phyloP scores from a whole-genome alignment of 2,113 vertebrate species.

The rabbit (Oryctolagus cuniculus) region DNA sequence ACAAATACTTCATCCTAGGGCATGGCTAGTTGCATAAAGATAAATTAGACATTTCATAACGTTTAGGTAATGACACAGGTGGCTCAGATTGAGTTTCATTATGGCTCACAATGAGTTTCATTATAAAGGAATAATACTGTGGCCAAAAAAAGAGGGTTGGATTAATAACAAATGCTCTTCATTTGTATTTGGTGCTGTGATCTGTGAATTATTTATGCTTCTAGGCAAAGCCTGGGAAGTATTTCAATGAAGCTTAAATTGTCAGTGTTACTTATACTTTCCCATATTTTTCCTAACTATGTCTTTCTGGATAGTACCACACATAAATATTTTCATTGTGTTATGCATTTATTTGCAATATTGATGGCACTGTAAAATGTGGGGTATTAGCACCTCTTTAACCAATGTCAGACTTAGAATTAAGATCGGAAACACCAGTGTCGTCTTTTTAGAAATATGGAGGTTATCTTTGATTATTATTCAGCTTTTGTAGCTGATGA shows the following conservation, averaged over 20 bases:
- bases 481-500: slow-evolving; percentile 84
- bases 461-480: slow-evolving; percentile 83
- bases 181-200: slow-evolving; percentile 68
- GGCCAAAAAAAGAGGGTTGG: slow-evolving; percentile 48
- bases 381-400: slow-evolving; percentile 77
- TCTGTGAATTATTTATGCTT: slow-evolving; percentile 74
- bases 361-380: slow-evolving; percentile 76
- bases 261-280: slow-evolving; percentile 73
- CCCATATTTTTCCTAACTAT: slow-evolving; percentile 70
- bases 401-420: slow-evolving; percentile 76
- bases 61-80: slow-evolving; percentile 34
- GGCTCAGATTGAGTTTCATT: neutral
- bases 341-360: slow-evolving; percentile 77
- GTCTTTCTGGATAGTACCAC: slow-evolving; percentile 69
- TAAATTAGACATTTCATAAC: slow-evolving; percentile 53
- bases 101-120: slow-evolving; percentile 51
- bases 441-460: slow-evolving; percentile 79
- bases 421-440: slow-evolving; percentile 72
- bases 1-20: neutral
- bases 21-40: neutral
- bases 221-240: slow-evolving; percentile 59
- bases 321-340: slow-evolving; percentile 83
- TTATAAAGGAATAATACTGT: slow-evolving; percentile 64
- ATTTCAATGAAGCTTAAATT: slow-evolving; percentile 71
- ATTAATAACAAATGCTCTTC: slow-evolving; percentile 70